Evolutionary conservation across 2,113 vertebrate species (phyloP), one percentile per base, ranked within the genome.

Genomic region (Scalopus aquaticus): DNA sequence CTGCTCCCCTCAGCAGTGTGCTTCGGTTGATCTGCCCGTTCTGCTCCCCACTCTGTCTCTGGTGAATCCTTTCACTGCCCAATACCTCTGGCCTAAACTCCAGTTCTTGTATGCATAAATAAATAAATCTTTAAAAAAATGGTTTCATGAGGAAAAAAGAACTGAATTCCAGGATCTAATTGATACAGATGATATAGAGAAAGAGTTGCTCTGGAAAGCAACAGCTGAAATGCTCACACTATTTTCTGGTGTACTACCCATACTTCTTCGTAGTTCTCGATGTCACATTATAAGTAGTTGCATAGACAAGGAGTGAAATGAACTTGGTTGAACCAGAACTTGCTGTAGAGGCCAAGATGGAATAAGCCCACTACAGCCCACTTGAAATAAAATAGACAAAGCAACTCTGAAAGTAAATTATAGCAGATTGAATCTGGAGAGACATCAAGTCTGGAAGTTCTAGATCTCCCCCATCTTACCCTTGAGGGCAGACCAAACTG

Each of bases 341-440:
- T 67, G 26, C 6, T 62, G 3, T 24, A 30, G n/a, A 4, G 7
- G 16, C 4, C 12, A 69, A 35, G 49, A 78, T 37, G 17, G 30
- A 90, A 54, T 44, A 46, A 80, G 26, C 7, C 17, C 20, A 22
- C 4, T 64, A 1, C 1, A n/a, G 42, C 5, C 19, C 6, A 58
- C 30, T n/a, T 77, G 20, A 11, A 35, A 79, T 49, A 78, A 89
- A 95, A 91, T 74, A 77, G 2, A 56, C 11, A 76, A 35, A 44
- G 3, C 1, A 30, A 81, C 6, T 37, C n/a, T 67, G 6, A 8
- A 80, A 89, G 49, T 42, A 73, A 37, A 35, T 19, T 64, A 16
- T 11, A 70, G 7, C 11, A 9, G 10, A 0, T 10, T 54, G 9
- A 42, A 42, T 85, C 15, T 65, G 15, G 54, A 85, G 6, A 7